Evolutionary conservation across 2,113 vertebrate genomes (phyloP).

Genomic region (Colistium nudipinnis): DNA sequence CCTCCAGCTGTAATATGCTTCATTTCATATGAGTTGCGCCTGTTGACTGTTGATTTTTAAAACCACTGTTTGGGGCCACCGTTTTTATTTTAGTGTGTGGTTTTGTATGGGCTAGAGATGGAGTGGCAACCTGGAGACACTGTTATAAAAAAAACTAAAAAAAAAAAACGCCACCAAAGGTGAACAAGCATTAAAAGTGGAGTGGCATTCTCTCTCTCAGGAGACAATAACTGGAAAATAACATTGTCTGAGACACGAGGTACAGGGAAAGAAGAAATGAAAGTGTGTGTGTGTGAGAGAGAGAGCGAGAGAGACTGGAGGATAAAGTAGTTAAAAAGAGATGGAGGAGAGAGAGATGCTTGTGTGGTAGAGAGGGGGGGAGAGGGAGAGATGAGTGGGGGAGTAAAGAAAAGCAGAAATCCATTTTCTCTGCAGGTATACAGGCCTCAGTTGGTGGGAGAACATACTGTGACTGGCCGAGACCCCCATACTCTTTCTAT

Average conservation of each 20-base stretch:
- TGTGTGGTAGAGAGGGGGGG: background rate
- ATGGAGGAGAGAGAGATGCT: slow-evolving; percentile 5
- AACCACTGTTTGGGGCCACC: background rate
- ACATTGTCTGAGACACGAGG: slow-evolving; percentile 25
- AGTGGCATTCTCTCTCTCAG: slow-evolving; percentile 41
- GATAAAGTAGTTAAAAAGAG: slow-evolving; percentile 37
- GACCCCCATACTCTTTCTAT: slow-evolving; percentile 34
- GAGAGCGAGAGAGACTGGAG: slow-evolving; percentile 12
- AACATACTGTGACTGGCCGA: slow-evolving; percentile 37
- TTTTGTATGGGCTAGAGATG: background rate
- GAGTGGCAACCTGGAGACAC: slow-evolving; percentile 6
- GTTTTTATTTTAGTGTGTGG: background rate
- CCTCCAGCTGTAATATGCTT: background rate
- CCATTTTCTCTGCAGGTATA: slow-evolving; percentile 65
- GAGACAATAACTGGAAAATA: slow-evolving; percentile 53
- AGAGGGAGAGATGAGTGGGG: slow-evolving; percentile 18
- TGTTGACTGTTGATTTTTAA: slow-evolving; percentile 17
- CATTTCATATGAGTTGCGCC: background rate
- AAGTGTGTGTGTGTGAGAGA: slow-evolving; percentile 21
- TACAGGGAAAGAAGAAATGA: slow-evolving; percentile 14
- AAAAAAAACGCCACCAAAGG: too few species aligned
- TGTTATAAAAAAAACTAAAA: slow-evolving; percentile 37
- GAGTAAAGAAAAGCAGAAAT: slow-evolving; percentile 54
- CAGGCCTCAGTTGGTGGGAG: slow-evolving; percentile 40
- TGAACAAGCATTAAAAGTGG: slow-evolving; percentile 42